Evolutionary conservation across 2,113 vertebrate species (phyloP), one percentile per base, ranked within the genome.

Genomic region (Nycticryphes semicollaris): DNA sequence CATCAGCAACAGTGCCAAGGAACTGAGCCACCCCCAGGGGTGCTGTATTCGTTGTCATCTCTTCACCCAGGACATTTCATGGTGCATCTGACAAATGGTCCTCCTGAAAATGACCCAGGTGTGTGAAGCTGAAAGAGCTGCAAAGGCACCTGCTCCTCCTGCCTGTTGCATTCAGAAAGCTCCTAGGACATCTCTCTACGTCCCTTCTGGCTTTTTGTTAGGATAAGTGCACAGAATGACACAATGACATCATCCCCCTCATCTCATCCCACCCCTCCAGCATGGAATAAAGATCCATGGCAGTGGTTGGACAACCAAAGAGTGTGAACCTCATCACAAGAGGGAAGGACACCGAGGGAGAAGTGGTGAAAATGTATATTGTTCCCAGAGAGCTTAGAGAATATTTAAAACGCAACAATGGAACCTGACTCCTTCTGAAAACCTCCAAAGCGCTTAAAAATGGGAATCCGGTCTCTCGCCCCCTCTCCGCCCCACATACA

Each of bases 381-480:
- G 51, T 77, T 95, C 74, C 51, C 85, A 81, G 39, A 0, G 9
- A 92, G 60, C 80, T 68, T 23, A 59, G 77, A 89, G 62, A 91
- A 60, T 56, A 72, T 60, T 89, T 94, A 68, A 86, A 94, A 74
- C 1, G 5, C 53, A 91, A 31, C 91, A 84, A 84, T 72, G 68
- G 88, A 96, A 96, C 74, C 56, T 48, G 83, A 96, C 68, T 92
- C 90, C 72, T 57, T 60, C 77, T 72, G 85, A 89, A 92, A 94
- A 92, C 22, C 88, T 90, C 79, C 76, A 86, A 93, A 88, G 76
- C 85, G 86, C 69, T 93, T 93, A 87, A 81, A 96, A 94, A 91
- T 13, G 77, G 63, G 87, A 93, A 90, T 92, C 88, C 47, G 24
- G 79, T 90, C 68, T 93, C 92, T 93, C 17, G 0, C 54, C 87